These are phyloP conservation scores for Orthochromis malagaraziensis DNA, from an alignment of 2,113 vertebrate genomes.

Conservation along the genomic window DNA sequence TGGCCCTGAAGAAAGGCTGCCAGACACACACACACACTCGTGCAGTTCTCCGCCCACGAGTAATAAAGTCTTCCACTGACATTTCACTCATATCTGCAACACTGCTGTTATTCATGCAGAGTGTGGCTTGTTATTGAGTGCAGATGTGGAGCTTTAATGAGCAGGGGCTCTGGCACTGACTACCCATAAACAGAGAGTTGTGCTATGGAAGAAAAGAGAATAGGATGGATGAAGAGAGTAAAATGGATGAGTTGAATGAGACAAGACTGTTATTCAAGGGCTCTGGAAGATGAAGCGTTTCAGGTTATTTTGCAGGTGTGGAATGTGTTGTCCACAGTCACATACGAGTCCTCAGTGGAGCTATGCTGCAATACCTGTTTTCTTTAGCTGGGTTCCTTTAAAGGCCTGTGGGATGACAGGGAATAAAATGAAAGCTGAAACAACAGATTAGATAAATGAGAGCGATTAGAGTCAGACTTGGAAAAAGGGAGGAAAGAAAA, in stretches of 20 bases:
- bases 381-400: not conserved
- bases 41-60: conserved; percentile 10
- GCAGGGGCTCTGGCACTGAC: conserved; percentile 32
- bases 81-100: conserved; percentile 66
- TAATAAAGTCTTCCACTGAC: conserved; percentile 66
- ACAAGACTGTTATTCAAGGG: conserved; percentile 4
- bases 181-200: conserved; percentile 44
- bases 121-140: conserved; percentile 62
- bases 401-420: not conserved
- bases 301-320: conserved; percentile 51
- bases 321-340: not conserved
- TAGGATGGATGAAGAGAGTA: conserved; percentile 10
- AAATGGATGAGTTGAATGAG: conserved; percentile 4
- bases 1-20: conserved; percentile 14
- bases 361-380: not conserved
- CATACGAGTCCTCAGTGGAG: conserved; percentile 15
- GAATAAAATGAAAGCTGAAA: not conserved
- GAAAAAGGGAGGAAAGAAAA: not conserved
- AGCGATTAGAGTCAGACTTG: not conserved
- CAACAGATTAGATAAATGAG: not conserved
- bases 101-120: conserved; percentile 67
- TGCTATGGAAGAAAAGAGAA: conserved; percentile 21
- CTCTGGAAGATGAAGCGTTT: not conserved
- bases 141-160: conserved; percentile 74
- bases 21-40: not conserved